A percentile compares a stretch with the other conserved stretches of the same genome.
Conservation (phyloP, 2,113 vertebrate species). For the Sturnus vulgaris region DNA sequence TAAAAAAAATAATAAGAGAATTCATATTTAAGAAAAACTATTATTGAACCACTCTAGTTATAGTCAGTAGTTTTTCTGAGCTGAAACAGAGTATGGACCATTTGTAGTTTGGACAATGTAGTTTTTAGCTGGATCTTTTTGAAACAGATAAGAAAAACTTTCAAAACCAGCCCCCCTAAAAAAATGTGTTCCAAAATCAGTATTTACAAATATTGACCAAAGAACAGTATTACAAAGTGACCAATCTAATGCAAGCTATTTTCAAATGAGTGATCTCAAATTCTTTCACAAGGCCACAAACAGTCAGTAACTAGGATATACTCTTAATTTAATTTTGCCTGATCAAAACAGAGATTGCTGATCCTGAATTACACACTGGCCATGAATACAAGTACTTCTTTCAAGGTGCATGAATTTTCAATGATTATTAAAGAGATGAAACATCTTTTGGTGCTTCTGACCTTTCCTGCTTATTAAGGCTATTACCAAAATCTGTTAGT, state of each 20-base stretch:
- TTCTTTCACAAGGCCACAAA: neutral
- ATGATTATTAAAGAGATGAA: neutral
- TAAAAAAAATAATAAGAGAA: neutral
- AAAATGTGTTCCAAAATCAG: neutral
- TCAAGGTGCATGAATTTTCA: neutral
- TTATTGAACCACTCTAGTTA: neutral
- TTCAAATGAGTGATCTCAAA: neutral
- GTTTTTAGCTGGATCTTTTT: neutral
- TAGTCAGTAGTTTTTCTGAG: neutral
- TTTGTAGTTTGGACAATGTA: neutral
- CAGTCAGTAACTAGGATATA: neutral
- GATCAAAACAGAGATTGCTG: neutral
- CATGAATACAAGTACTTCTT: neutral
- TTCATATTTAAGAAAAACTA: neutral
- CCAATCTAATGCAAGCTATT: neutral
- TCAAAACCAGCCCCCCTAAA: neutral
- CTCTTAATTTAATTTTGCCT: neutral
- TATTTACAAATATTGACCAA: neutral
- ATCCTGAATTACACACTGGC: neutral
- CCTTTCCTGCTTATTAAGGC: neutral
- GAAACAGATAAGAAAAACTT: neutral
- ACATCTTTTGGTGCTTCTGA: neutral
- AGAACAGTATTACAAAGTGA: neutral
- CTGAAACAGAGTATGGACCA: neutral
- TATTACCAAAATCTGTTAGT: neutral